These are phyloP conservation scores for Theodoxus fluviatilis DNA, from an alignment of 2,888 invertebrate species.

Conservation along the genomic window DNA sequence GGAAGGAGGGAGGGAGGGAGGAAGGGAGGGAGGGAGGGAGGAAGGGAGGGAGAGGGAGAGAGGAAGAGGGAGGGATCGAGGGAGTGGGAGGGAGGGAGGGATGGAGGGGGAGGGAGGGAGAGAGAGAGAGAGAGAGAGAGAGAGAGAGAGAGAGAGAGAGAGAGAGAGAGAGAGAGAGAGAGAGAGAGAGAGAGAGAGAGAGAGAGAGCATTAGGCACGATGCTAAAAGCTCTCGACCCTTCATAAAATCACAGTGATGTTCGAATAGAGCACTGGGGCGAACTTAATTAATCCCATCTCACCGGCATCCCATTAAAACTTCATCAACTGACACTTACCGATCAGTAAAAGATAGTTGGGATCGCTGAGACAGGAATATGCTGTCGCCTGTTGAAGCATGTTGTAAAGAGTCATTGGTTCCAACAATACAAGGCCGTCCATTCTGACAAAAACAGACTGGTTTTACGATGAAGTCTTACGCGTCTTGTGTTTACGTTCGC, in stretches of 20 bases:
- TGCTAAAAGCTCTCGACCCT: not conserved
- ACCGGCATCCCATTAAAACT: not conserved
- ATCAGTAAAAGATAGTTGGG: conserved; percentile 56
- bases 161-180: not conserved
- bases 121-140: not conserved
- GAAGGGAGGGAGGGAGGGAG: no score
- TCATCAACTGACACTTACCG: conserved; percentile 41
- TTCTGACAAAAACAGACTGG: no score
- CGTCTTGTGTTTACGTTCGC: no score
- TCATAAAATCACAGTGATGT: not conserved
- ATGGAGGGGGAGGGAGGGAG: no score
- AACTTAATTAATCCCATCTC: not conserved
- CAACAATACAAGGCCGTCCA: conserved; percentile 54
- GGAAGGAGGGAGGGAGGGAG: no score
- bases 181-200: not conserved
- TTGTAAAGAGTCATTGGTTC: conserved; percentile 62
- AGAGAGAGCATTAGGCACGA: not conserved
- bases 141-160: not conserved
- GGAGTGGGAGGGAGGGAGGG: no score
- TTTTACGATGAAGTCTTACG: no score
- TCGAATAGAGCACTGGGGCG: no score
- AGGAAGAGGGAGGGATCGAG: no score
- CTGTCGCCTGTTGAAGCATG: conserved; percentile 58
- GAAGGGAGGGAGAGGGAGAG: no score
- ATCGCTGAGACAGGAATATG: conserved; percentile 55